Evolutionary conservation across 64 coral and sea anemone species (phyloP).

Genomic region (Stichodactyla mertensii): DNA sequence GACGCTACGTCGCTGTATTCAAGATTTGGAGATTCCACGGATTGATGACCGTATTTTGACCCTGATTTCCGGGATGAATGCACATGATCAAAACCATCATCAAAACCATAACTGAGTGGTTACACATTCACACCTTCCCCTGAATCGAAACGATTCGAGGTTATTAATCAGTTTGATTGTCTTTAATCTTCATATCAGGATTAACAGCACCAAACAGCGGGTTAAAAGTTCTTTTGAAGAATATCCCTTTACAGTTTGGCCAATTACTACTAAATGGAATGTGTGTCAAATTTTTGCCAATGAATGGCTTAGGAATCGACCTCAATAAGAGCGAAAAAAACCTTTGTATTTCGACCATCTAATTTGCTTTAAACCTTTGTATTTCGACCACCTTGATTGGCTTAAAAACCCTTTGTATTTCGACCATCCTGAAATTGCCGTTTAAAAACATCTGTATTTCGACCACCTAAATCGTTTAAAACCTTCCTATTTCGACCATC

Average conservation of each 20-base stretch:
- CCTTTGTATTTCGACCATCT: too few relatives aligned
- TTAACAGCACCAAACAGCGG: neutral
- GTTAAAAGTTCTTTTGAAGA: neutral
- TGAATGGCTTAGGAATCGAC: too few relatives aligned
- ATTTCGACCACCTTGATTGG: neutral
- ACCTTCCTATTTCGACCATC: neutral
- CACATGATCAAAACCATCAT: neutral
- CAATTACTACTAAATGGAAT: neutral
- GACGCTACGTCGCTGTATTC: too few relatives aligned
- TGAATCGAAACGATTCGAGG: neutral
- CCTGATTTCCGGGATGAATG: neutral
- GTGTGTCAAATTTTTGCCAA: too few relatives aligned
- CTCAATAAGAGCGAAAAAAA: too few relatives aligned
- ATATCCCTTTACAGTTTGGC: neutral
- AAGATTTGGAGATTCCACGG: too few relatives aligned
- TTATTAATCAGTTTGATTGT: neutral
- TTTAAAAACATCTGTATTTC: neutral
- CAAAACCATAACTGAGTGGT: neutral
- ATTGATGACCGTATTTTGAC: neutral
- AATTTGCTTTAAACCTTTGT: neutral
- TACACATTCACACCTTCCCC: neutral
- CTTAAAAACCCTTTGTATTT: neutral
- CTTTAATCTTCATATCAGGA: neutral
- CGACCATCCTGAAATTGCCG: neutral
- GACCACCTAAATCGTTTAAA: neutral